These are phyloP conservation scores for Alligator mississippiensis DNA, from an alignment of 2,113 vertebrate species.

Conservation along the genomic window DNA sequence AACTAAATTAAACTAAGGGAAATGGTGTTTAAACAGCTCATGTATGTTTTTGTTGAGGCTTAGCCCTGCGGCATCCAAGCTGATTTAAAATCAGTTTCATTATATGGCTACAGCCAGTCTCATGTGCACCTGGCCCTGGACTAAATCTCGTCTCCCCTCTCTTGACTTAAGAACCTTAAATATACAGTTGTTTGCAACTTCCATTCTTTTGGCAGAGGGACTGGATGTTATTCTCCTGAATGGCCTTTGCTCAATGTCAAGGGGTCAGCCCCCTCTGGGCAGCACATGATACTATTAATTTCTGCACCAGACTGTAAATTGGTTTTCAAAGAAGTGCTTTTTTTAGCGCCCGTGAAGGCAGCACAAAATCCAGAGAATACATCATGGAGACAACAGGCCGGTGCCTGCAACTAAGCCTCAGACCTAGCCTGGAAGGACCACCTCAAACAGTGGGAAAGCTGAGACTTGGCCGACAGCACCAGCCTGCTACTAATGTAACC, in stretches of 20 bases:
- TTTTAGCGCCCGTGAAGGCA: neutral
- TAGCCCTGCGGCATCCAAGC: neutral
- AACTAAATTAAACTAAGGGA: neutral
- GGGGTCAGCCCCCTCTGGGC: rapidly evolving
- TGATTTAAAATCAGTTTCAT: neutral
- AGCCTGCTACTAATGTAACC: no score
- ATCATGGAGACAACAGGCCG: neutral
- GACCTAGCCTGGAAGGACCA: neutral
- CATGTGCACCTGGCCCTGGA: neutral
- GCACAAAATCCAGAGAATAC: neutral
- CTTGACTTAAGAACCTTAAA: no score
- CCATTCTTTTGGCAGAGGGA: neutral
- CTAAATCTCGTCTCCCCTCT: neutral
- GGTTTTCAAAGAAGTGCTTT: neutral
- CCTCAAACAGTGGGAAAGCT: neutral
- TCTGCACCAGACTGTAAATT: neutral
- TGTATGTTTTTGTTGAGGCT: neutral
- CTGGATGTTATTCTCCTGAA: neutral
- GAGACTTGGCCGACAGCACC: neutral
- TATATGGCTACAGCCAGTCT: neutral
- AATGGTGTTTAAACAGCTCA: neutral
- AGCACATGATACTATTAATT: neutral
- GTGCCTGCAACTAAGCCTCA: neutral
- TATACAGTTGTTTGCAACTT: rapidly evolving
- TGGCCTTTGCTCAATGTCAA: neutral